A percentile compares a stretch with the other conserved stretches of the same genome.
Conservation (phyloP, 1,140 invertebrate genomes). For the Drosophila suzukii region DNA sequence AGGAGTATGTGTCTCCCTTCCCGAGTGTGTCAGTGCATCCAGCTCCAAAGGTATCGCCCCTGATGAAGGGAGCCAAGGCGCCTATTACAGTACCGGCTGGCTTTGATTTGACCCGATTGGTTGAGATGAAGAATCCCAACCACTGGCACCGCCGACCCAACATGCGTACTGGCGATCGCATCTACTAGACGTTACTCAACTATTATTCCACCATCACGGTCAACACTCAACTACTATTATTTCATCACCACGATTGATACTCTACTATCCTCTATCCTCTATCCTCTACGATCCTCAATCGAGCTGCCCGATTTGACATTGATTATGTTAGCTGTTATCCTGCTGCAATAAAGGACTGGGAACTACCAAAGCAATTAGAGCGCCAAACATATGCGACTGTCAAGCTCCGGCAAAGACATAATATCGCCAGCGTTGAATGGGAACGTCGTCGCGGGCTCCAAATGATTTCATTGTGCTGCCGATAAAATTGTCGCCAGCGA, state of each 20-base stretch:
- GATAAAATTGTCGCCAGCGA: slow-evolving; percentile 83
- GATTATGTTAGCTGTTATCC: slow-evolving; percentile 10
- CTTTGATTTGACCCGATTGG: slow-evolving; percentile 40
- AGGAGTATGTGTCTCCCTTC: slow-evolving; percentile 52
- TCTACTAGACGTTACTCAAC: slow-evolving; percentile 8
- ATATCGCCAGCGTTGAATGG: slow-evolving; percentile 64
- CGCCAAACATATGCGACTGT: slow-evolving; percentile 34
- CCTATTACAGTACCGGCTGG: slow-evolving; percentile 43
- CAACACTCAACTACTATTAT: not conserved
- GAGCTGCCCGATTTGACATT: not conserved
- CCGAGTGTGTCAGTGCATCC: not conserved
- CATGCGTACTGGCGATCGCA: slow-evolving; percentile 19
- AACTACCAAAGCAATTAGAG: slow-evolving; percentile 25
- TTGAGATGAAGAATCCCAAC: slow-evolving; percentile 48
- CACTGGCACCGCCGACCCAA: slow-evolving; percentile 48
- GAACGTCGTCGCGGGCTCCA: slow-evolving; percentile 35
- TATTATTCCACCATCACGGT: not conserved
- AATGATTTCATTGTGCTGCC: slow-evolving; percentile 79
- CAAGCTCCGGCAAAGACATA: slow-evolving; percentile 61
- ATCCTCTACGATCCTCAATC: not conserved
- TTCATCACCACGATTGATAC: not conserved
- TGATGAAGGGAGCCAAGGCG: slow-evolving; percentile 6
- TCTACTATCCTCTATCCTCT: slow-evolving; percentile 1
- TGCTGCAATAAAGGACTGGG: slow-evolving; percentile 24
- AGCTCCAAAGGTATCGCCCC: not conserved